Evolutionary conservation across 2,888 invertebrate species (phyloP).

Genomic region (Anarsia innoxiella): DNA sequence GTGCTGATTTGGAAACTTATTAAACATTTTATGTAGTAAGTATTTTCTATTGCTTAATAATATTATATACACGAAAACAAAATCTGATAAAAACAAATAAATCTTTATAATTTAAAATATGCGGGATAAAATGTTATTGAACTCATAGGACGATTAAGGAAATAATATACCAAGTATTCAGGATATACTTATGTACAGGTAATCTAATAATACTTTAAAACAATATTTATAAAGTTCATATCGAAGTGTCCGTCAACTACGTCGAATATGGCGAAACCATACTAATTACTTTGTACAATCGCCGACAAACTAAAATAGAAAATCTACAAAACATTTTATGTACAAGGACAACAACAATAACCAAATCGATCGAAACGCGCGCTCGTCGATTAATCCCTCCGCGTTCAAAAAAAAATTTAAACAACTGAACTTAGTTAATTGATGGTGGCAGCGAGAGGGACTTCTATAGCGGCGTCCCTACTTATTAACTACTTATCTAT

Average conservation of each 20-base stretch:
- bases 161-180: too few relatives aligned
- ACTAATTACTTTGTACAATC: slow-evolving; percentile 68
- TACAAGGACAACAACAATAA: slow-evolving; percentile 69
- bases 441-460: background rate
- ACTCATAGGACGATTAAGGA: too few relatives aligned
- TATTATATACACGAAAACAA: slow-evolving; percentile 27
- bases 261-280: slow-evolving; percentile 49
- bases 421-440: too few relatives aligned
- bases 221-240: slow-evolving; percentile 66
- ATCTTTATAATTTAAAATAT: slow-evolving; percentile 20
- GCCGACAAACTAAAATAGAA: slow-evolving; percentile 62
- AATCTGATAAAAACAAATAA: slow-evolving; percentile 27
- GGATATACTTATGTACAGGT: slow-evolving; percentile 67
- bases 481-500: slow-evolving; percentile 31
- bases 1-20: too few relatives aligned
- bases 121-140: slow-evolving; percentile 19
- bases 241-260: slow-evolving; percentile 42
- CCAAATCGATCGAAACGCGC: slow-evolving; percentile 48
- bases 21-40: too few relatives aligned
- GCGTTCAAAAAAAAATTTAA: slow-evolving; percentile 45
- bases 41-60: too few relatives aligned
- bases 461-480: background rate
- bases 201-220: slow-evolving; percentile 74
- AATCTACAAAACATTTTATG: slow-evolving; percentile 71
- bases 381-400: slow-evolving; percentile 37